Evolutionary conservation across 2,797 vertebrate genomes (phyloP), one percentile per base, ranked within the genome.

Genomic region (Phrynocephalus forsythii): DNA sequence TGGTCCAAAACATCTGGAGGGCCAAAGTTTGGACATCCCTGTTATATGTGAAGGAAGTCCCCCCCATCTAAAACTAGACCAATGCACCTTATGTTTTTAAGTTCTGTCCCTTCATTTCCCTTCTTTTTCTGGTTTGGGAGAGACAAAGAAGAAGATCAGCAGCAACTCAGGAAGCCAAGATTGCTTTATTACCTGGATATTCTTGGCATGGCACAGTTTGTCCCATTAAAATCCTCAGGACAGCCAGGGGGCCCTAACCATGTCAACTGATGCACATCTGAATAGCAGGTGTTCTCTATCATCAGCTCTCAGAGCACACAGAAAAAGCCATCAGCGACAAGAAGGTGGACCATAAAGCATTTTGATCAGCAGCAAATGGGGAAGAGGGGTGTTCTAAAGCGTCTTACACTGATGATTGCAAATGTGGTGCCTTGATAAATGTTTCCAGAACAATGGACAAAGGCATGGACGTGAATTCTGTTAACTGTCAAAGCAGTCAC

Each of bases 331-430:
- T 86, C 26, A 88, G 79, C 50, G 1, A 63, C 48, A 72, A 60
- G 63, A 82, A 48, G 33, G 72, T 33, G 66, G 63, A 38, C 48
- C 66, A 84, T 90, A 84, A 84, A 71, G 71, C 78, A 44, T 84
- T 81, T 77, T 63, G 48, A 13, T 9, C 71, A 68, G 78, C 7
- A 1, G 33, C 30, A 81, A 90, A 90, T 71, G 60, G 24, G 82
- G 72, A 63, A 26, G 78, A n/a, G 30, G 83, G 83, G 87, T 56
- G 83, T 81, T 88, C 28, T 90, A 82, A 90, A 84, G 87, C 60
- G 10, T 33, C 66, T 77, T 30, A 24, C 69, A 38, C 48, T 63
- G 86, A 76, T 85, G 73, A 82, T 24, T 5, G n/a, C 52, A 67
- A 87, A 72, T 72, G 50, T 13, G 67, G 75, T 16, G 33, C 44